These are phyloP conservation scores for Ectemnius lituratus DNA, from an alignment of 2,888 invertebrate species.

Conservation along the genomic window DNA sequence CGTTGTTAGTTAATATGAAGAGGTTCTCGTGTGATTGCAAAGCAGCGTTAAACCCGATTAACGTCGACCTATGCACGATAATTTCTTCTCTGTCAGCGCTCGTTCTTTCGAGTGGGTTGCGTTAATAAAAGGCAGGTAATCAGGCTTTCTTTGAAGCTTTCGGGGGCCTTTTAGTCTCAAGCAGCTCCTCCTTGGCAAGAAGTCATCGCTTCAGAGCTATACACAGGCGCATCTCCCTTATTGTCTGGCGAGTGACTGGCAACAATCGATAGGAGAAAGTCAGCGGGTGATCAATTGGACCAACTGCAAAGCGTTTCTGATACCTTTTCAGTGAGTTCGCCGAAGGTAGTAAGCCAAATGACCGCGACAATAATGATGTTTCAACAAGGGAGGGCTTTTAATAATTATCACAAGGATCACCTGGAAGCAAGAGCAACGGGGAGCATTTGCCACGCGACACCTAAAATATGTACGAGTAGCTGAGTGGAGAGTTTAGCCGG, in stretches of 20 bases:
- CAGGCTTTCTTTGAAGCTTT: slow-evolving; percentile 60
- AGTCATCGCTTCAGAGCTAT: slow-evolving; percentile 55
- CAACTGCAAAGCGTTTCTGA: slow-evolving; percentile 37
- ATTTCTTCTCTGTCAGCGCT: slow-evolving; percentile 64
- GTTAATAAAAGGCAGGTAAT: slow-evolving; percentile 69
- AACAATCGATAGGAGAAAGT: slow-evolving; percentile 59
- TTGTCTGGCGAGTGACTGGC: slow-evolving; percentile 60
- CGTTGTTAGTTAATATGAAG: too few relatives aligned
- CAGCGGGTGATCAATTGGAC: slow-evolving; percentile 68
- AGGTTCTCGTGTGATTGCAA: slow-evolving; percentile 25
- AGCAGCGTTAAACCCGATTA: slow-evolving; percentile 58
- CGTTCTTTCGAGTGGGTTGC: slow-evolving; percentile 41
- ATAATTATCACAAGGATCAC: slow-evolving; percentile 35
- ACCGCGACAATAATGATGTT: slow-evolving; percentile 45
- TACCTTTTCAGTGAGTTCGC: slow-evolving; percentile 49
- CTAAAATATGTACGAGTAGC: too few relatives aligned
- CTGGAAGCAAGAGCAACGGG: neutral
- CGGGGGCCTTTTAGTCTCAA: slow-evolving; percentile 46
- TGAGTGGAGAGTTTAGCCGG: too few relatives aligned
- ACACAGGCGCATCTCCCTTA: slow-evolving; percentile 7
- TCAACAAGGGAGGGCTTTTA: slow-evolving; percentile 37
- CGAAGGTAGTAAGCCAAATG: slow-evolving; percentile 13
- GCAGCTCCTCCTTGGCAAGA: slow-evolving; percentile 53
- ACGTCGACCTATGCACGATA: slow-evolving; percentile 62
- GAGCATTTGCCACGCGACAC: too few relatives aligned